Evolutionary conservation across 2,113 vertebrate species (phyloP).

Genomic region (Numenius arquata): DNA sequence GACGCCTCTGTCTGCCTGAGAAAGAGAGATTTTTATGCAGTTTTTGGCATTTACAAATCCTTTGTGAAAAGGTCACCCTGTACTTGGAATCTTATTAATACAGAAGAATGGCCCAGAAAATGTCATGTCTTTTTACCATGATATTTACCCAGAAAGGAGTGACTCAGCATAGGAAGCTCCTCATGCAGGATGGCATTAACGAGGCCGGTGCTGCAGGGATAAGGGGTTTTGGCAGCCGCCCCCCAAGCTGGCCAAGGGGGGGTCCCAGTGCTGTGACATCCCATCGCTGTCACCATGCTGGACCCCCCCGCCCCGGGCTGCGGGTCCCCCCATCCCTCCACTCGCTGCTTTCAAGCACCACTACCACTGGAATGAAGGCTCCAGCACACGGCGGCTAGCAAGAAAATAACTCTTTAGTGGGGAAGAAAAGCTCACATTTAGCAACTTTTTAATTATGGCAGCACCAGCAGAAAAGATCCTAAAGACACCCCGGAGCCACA

Average conservation of each 20-base stretch:
- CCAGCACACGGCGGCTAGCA: too few species aligned
- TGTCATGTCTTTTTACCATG: constrained; percentile 77
- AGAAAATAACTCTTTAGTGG: neutral
- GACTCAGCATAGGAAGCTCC: constrained; percentile 48
- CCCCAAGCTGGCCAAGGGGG: fast-evolving
- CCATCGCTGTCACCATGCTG: fast-evolving
- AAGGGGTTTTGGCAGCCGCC: neutral
- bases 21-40: constrained; percentile 75
- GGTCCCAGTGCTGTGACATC: neutral
- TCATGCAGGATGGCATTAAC: neutral
- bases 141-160: constrained; percentile 70
- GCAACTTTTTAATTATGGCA: neutral
- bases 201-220: neutral
- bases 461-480: too few species aligned
- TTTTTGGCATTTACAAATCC: constrained; percentile 86
- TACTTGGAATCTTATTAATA: constrained; percentile 77
- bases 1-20: constrained; percentile 52
- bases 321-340: neutral
- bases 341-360: neutral
- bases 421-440: neutral
- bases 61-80: constrained; percentile 82
- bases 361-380: neutral
- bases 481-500: neutral
- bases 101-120: constrained; percentile 75
- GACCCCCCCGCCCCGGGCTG: neutral